Conservation (phyloP, 1,140 invertebrate genomes). For the Platorchestia sp. region DNA sequence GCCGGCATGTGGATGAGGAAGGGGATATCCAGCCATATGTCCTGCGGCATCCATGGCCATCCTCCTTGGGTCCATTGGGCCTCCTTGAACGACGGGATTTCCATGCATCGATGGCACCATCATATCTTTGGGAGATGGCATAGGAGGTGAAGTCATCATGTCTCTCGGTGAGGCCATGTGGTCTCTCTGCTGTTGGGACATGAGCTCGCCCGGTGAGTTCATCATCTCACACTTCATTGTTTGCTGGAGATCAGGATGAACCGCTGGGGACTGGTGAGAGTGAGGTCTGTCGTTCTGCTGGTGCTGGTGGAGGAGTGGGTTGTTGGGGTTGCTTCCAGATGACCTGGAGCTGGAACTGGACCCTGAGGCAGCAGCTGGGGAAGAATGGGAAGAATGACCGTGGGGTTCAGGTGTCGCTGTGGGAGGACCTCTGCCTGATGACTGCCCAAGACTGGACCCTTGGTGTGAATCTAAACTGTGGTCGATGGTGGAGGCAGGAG, state of each 20-base stretch:
- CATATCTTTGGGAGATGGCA: conserved; percentile 56
- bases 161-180: conserved; percentile 55
- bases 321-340: background rate
- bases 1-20: conserved; percentile 39
- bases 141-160: conserved; percentile 57
- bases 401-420: conserved; percentile 40
- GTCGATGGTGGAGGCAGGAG: conserved; percentile 40
- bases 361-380: conserved; percentile 9
- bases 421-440: conserved; percentile 10
- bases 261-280: conserved; percentile 36
- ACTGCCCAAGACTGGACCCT: background rate
- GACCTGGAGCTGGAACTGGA: conserved; percentile 2
- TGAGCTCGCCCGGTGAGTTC: conserved; percentile 9
- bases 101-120: background rate
- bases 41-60: background rate
- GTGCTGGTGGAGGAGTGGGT: background rate
- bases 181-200: conserved; percentile 24
- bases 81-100: conserved; percentile 15
- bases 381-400: conserved; percentile 41
- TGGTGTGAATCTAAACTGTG: conserved; percentile 48
- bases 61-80: conserved; percentile 27
- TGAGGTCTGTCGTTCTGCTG: conserved; percentile 20
- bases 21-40: conserved; percentile 49
- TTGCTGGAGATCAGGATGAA: background rate
- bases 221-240: conserved; percentile 44